Evolutionary conservation across 2,797 vertebrate genomes (phyloP), one percentile per base, ranked within the genome.

Genomic region (Hephaestus fuliginosus): DNA sequence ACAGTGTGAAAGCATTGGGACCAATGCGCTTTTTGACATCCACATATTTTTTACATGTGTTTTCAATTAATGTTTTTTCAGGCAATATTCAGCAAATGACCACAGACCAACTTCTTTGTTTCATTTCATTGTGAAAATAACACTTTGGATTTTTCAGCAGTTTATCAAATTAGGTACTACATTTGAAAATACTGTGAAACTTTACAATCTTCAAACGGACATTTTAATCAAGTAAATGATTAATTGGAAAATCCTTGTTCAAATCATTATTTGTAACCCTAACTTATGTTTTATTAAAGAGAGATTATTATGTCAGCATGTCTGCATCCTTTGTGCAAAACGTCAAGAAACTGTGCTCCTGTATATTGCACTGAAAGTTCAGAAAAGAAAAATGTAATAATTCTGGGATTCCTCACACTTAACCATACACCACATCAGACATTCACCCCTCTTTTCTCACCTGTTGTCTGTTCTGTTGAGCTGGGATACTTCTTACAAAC

Each of bases 391-490:
- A 57, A 13, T 49, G 1, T 18, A 18, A 49, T 36, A 22, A 44
- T 56, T 72, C 28, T 33, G 13, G 15, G 18, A 56, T 74, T 51
- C 13, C 6, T 76, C 43, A 48, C 57, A 25, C 55, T 66, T 11
- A 74, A 39, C 1, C 3, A 20, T 5, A 17, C 22, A n/a, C 2
- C 52, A 41, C 22, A 22, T 56, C 2, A 61, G 5, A 62, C 20
- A 65, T 48, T 28, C 25, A 18, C 39, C 43, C 52, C 18, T 39
- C 30, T 60, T 33, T 69, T 64, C 46, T 70, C 39, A 80, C 64
- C 30, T 36, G 6, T 28, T 60, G 18, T 68, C 39, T 49, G 14
- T 46, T 41, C 0, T 13, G 43, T 12, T 74, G 55, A 51, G 74
- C 70, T 51, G 15, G 51, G 41, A 76, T n/a, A 41, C 13, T 22